phyloP scores from a whole-genome alignment of 2,113 vertebrate genomes.

The Ictidomys tridecemlineatus region DNA sequence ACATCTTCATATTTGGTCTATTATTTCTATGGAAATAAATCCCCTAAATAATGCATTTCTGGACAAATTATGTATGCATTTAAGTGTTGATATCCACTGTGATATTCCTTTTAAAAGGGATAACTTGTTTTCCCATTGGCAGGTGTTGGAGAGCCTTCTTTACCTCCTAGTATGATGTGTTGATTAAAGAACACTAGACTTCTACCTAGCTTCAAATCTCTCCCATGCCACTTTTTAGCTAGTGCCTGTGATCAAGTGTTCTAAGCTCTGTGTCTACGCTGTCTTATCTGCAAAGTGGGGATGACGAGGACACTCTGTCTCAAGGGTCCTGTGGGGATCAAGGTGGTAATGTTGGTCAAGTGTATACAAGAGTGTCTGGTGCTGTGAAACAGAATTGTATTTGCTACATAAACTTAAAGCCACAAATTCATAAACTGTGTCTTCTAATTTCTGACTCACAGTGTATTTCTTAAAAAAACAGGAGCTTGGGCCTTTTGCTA shows the following conservation, averaged over 20 bases:
- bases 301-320: too few relatives aligned
- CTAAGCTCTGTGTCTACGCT: neutral
- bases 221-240: neutral
- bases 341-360: neutral
- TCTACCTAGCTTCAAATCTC: neutral
- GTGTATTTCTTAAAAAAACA: neutral
- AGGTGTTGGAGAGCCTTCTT: neutral
- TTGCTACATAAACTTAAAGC: neutral
- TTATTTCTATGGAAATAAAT: constrained; percentile 17
- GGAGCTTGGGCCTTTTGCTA: rapidly evolving
- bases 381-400: neutral
- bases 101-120: neutral
- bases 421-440: neutral
- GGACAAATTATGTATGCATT: neutral
- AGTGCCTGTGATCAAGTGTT: neutral
- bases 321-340: neutral
- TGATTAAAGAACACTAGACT: neutral
- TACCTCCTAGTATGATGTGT: rapidly evolving
- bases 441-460: neutral
- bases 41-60: neutral
- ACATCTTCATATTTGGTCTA: neutral
- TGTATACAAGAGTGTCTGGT: neutral
- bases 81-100: neutral
- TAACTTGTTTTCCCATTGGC: neutral
- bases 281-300: neutral